Percentiles rank a stretch among this genome's conserved stretches.
These are phyloP conservation scores for Riparia riparia DNA, from an alignment of 2,113 vertebrate genomes.

Conservation along the genomic window DNA sequence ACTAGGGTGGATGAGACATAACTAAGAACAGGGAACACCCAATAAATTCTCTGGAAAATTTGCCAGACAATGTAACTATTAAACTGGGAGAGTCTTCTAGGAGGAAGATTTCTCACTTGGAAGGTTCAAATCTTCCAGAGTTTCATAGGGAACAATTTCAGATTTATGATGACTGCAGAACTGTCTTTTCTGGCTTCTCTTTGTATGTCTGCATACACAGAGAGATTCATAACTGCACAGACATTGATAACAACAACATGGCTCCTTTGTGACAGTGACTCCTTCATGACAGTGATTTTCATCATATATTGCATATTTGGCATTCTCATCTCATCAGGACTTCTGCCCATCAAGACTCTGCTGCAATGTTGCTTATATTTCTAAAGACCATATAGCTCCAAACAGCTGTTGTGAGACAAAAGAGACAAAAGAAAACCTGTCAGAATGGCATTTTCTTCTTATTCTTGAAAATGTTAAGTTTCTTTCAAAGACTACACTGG, in stretches of 20 bases:
- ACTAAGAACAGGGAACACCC: neutral
- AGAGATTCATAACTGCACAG: neutral
- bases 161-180: neutral
- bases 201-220: neutral
- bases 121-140: neutral
- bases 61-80: neutral
- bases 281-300: neutral
- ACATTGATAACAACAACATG: neutral
- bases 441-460: neutral
- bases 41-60: neutral
- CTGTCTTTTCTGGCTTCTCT: neutral
- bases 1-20: neutral
- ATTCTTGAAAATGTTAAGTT: conserved; percentile 4
- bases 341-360: neutral
- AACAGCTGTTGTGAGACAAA: neutral
- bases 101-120: neutral
- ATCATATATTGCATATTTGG: neutral
- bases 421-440: neutral
- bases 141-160: neutral
- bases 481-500: neutral
- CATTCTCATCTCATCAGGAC: neutral
- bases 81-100: neutral
- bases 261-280: neutral
- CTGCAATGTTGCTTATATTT: neutral
- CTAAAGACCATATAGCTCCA: neutral